Conservation (phyloP, 2,888 invertebrate genomes). For the Hymenopus coronatus region DNA sequence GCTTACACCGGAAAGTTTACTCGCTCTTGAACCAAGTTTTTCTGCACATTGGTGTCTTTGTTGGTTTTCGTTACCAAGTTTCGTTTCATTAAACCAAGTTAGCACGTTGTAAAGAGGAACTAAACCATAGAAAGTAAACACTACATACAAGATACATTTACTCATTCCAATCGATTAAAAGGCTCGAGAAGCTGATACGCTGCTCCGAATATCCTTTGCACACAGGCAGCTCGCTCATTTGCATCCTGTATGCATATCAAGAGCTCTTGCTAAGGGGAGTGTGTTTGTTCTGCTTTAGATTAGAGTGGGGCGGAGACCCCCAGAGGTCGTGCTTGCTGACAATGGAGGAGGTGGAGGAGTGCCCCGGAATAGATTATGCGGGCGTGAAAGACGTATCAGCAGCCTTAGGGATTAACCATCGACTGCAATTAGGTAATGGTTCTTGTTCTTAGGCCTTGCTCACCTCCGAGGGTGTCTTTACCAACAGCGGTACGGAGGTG, state of each 20-base stretch:
- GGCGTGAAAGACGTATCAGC: background rate
- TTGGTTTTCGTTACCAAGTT: too few species aligned
- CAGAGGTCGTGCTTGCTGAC: background rate
- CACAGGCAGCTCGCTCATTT: background rate
- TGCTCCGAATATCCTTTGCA: background rate
- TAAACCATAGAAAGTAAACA: background rate
- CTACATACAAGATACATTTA: background rate
- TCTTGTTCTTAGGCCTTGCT: background rate
- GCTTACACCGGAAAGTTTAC: too few species aligned
- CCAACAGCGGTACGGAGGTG: background rate
- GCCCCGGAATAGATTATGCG: background rate
- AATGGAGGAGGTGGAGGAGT: background rate
- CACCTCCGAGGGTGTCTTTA: background rate
- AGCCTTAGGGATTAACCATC: background rate
- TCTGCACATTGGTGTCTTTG: too few species aligned
- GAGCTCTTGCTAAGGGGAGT: background rate
- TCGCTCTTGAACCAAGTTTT: too few species aligned
- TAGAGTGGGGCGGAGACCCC: background rate
- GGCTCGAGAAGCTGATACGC: background rate
- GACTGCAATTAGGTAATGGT: slow-evolving; percentile 6
- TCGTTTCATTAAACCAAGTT: too few species aligned
- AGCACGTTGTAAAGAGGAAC: too few species aligned
- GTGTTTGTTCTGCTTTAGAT: background rate
- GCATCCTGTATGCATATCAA: background rate
- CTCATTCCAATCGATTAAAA: background rate